Evolutionary conservation across 1,140 invertebrate genomes (phyloP).

Genomic region (Apis florea): DNA sequence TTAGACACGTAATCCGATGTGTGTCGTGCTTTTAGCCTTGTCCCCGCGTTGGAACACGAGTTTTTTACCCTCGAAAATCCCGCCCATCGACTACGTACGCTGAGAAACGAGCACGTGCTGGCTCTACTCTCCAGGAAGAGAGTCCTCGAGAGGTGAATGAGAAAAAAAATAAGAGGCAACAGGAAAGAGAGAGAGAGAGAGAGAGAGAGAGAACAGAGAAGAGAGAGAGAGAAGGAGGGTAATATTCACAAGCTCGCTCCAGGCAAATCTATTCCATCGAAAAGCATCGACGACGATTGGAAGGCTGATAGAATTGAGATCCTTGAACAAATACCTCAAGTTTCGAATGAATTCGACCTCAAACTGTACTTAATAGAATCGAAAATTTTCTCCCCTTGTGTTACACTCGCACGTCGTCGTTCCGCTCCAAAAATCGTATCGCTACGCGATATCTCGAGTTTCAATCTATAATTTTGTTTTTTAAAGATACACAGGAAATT

Average conservation of each 20-base stretch:
- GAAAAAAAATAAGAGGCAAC: conserved; percentile 4
- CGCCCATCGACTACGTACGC: conserved; percentile 53
- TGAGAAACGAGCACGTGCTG: conserved; percentile 64
- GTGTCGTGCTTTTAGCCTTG: conserved; percentile 59
- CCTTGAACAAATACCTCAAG: conserved; percentile 45
- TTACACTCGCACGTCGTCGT: background rate
- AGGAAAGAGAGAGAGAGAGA: conserved; percentile 20
- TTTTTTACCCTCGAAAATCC: conserved; percentile 66
- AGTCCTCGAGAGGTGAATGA: conserved; percentile 50
- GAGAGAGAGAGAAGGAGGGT: conserved; percentile 14
- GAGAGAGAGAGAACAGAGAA: background rate
- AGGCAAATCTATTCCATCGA: conserved; percentile 37
- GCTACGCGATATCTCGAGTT: conserved; percentile 1
- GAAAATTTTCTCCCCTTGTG: conserved; percentile 10
- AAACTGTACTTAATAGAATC: conserved; percentile 37
- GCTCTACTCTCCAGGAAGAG: conserved; percentile 50
- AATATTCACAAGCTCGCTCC: conserved; percentile 48
- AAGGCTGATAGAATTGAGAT: conserved; percentile 50
- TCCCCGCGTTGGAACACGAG: conserved; percentile 57
- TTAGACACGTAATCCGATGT: conserved; percentile 54
- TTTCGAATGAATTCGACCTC: conserved; percentile 20
- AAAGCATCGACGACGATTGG: conserved; percentile 38
- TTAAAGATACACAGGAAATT: conserved; percentile 6
- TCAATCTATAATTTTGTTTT: conserved; percentile 23
- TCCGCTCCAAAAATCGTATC: background rate